Evolutionary conservation across 2,888 invertebrate species (phyloP).

Genomic region (Leucophenga maculata): DNA sequence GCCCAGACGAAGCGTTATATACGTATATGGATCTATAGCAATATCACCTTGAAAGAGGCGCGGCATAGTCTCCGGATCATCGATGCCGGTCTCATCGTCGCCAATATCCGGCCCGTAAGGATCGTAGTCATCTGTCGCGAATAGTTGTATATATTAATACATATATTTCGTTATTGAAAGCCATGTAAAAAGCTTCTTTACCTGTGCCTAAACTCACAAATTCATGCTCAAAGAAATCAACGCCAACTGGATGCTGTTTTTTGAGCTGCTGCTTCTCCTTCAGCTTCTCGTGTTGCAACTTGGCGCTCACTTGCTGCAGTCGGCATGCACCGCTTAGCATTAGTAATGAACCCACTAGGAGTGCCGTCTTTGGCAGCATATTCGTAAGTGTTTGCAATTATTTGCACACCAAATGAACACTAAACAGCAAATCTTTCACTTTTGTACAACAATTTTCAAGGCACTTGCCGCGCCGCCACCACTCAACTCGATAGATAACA

Average conservation of each 20-base stretch:
- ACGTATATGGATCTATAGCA: slow-evolving; percentile 77
- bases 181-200: slow-evolving; percentile 18
- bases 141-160: neutral
- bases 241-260: slow-evolving; percentile 52
- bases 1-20: slow-evolving; percentile 77
- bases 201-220: slow-evolving; percentile 53
- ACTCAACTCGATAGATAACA: too few species aligned
- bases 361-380: neutral
- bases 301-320: too few species aligned
- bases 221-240: slow-evolving; percentile 66
- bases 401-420: slow-evolving; percentile 4
- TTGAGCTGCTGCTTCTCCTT: slow-evolving; percentile 23
- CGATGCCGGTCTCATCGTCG: slow-evolving; percentile 53
- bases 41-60: slow-evolving; percentile 81
- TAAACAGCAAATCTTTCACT: slow-evolving; percentile 1
- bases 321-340: slow-evolving; percentile 11
- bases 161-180: neutral
- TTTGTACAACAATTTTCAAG: neutral
- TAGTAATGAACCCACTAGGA: slow-evolving; percentile 28
- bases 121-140: slow-evolving; percentile 54
- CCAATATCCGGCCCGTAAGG: slow-evolving; percentile 51
- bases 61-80: slow-evolving; percentile 79
- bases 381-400: slow-evolving; percentile 30
- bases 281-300: slow-evolving; percentile 37
- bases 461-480: neutral